A percentile compares a stretch with the other conserved stretches of the same genome.
These are phyloP conservation scores for Bovichtus diacanthus DNA, from an alignment of 2,797 vertebrate species.

Conservation along the genomic window DNA sequence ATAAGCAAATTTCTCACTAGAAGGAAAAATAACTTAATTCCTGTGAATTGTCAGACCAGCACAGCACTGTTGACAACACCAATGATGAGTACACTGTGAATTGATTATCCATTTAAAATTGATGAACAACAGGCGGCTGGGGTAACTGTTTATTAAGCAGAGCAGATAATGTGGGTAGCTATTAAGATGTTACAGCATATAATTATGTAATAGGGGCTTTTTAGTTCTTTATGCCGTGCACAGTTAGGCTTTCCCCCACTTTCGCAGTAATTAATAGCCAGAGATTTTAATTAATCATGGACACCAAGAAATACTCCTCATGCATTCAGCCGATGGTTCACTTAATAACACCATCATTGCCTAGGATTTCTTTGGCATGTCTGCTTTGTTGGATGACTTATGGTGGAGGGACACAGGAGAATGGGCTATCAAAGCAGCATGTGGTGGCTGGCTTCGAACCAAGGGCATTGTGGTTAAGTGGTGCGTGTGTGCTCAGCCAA, in stretches of 20 bases:
- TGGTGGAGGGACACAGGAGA: conserved; percentile 16
- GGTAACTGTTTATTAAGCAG: conserved; percentile 50
- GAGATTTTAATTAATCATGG: conserved; percentile 23
- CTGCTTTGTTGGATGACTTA: conserved; percentile 23
- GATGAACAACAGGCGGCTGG: conserved; percentile 28
- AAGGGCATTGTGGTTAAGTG: conserved; percentile 60
- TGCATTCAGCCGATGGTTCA: background rate
- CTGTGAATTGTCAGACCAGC: background rate
- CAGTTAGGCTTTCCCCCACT: conserved; percentile 16
- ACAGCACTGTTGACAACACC: background rate
- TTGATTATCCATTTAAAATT: conserved; percentile 37
- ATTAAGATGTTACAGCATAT: conserved; percentile 58
- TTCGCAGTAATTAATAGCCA: conserved; percentile 44
- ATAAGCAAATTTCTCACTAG: background rate
- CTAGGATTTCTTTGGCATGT: background rate
- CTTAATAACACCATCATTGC: conserved; percentile 18
- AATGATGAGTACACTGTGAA: background rate
- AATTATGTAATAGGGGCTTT: conserved; percentile 59
- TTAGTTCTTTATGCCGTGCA: conserved; percentile 37
- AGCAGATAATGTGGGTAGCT: conserved; percentile 54
- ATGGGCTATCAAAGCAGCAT: conserved; percentile 38
- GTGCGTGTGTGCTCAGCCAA: conserved; percentile 40
- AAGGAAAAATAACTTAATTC: background rate
- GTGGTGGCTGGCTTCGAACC: conserved; percentile 51
- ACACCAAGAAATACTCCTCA: conserved; percentile 14